Evolutionary conservation across 2,888 invertebrate species (phyloP), one percentile per base, ranked within the genome.

Genomic region (Crematogaster levior): DNA sequence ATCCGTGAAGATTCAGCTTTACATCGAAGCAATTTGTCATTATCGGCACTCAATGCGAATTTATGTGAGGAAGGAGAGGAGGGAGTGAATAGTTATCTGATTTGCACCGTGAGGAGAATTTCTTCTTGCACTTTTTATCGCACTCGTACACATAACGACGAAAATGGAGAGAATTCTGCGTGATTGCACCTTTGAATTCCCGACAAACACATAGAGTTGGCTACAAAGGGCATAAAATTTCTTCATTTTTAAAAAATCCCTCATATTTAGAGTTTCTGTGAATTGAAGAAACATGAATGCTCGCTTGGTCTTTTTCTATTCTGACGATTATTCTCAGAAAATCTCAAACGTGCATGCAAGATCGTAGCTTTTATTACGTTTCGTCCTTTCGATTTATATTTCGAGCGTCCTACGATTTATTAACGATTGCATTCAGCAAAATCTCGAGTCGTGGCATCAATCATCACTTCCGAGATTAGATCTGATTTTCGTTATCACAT

Each of bases 1-100:
- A 90, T 89, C 85, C 89, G 86, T 86, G 73, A 90, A 84, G 81
- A 82, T 85, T 75, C 68, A 84, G 88, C 89, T 90, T 90, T 89
- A 51, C 12, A 90, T 61, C 61, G 90, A 89, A 89, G 90, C 89
- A 83, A n/a, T 85, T 68, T 68, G 68, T 77, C 66, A 68, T 83
- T 81, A 85, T 82, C 53, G 51, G 60, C 60, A 79, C n/a, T 79
- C 21, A 68, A 43, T 12, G 40, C 40, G 12, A 37, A 43, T 77
- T n/a, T 34, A 18, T 27, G n/a, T 51, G 43, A 30, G 46, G 9
- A 3, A 15, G 40, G 15, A n/a, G 21, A 7, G n/a, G 10, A 43
- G 21, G 43, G 9, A 27, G 30, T 18, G 27, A 77, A 56, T 77
- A 66, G 40, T 66, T 53, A 43, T 77, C 37, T 27, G 27, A 68